Percentiles rank a stretch among this genome's conserved stretches.
Conservation (phyloP, 2,797 vertebrate genomes). For the Ptychadena robeensis region DNA sequence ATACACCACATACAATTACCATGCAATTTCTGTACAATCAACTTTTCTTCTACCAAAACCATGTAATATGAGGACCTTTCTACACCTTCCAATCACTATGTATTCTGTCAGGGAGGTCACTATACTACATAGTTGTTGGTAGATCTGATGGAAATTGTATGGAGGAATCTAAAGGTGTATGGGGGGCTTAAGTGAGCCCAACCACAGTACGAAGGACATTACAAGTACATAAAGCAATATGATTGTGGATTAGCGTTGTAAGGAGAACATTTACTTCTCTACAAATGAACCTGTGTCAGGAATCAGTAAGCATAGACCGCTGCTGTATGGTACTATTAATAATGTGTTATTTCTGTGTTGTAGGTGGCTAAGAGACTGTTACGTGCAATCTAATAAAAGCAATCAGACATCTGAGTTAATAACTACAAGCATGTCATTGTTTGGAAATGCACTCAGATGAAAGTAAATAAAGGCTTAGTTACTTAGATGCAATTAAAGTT, state of each 20-base stretch:
- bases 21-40: too few relatives aligned
- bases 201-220: background rate
- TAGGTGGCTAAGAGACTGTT: slow-evolving; percentile 38
- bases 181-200: background rate
- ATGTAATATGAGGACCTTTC: too few relatives aligned
- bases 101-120: too few relatives aligned
- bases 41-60: too few relatives aligned
- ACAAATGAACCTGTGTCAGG: background rate
- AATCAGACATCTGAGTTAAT: slow-evolving; percentile 26
- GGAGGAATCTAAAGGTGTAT: too few relatives aligned
- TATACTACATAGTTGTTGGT: too few relatives aligned
- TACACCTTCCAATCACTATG: too few relatives aligned
- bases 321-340: slow-evolving; percentile 34
- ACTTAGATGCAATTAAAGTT: slow-evolving; percentile 49
- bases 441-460: slow-evolving; percentile 39
- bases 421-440: slow-evolving; percentile 36
- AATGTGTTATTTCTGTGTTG: slow-evolving; percentile 41
- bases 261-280: background rate
- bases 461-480: slow-evolving; percentile 47
- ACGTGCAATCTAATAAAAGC: slow-evolving; percentile 46
- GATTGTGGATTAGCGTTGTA: background rate
- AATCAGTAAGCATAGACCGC: slow-evolving; percentile 13
- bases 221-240: background rate
- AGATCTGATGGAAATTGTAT: too few relatives aligned
- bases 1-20: too few relatives aligned